Base-by-base conservation (phyloP, 1,140 invertebrate genomes). In the Drosophila bipectinata region DNA sequence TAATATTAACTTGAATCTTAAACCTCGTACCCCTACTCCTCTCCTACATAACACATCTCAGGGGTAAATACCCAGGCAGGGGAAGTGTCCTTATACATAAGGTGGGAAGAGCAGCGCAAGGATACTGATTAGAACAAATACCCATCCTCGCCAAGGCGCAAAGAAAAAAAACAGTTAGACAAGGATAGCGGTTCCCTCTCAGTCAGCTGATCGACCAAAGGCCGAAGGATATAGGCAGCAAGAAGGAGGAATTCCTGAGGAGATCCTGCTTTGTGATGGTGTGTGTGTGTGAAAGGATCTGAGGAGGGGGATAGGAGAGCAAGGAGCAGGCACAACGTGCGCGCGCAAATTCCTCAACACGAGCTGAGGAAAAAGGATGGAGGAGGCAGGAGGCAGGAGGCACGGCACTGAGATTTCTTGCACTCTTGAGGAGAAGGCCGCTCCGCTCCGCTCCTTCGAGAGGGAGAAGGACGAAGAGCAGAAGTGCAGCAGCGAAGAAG, bases 281-380 rank as follows among this genome's bases (percentile, higher is more conserved):
- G 83, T 64, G 68, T 63, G 71, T 76, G 72, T 77, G 83, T 73
- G 79, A 52, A 67, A 52, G 72, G 75, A 79, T 52, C 69, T n/a
- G 57, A 34, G 63, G 45, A 66, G 32, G 45, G 60, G 53, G 84
- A 32, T 62, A 72, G 76, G 72, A 77, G 72, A 48, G 51, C 45
- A 75, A 76, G 55, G 72, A 59, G 54, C 32, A 30, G 49, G 28
- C 53, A 39, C 59, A 87, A 87, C 63, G 78, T 63, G 69, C 83
- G 83, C 83, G 83, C 83, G 83, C 64, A 83, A 82, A 88, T 88
- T 88, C 84, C 83, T 83, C 60, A 88, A 88, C 83, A 87, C 83
- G 83, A 87, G 83, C 72, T 58, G 49, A 24, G 62, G 7, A 18
- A 47, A 24, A 48, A 9, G 15, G 32, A 18, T 45, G 9, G 39